Evolutionary conservation across 1,140 invertebrate genomes (phyloP), one percentile per base, ranked within the genome.

Genomic region (Microplitis mediator): DNA sequence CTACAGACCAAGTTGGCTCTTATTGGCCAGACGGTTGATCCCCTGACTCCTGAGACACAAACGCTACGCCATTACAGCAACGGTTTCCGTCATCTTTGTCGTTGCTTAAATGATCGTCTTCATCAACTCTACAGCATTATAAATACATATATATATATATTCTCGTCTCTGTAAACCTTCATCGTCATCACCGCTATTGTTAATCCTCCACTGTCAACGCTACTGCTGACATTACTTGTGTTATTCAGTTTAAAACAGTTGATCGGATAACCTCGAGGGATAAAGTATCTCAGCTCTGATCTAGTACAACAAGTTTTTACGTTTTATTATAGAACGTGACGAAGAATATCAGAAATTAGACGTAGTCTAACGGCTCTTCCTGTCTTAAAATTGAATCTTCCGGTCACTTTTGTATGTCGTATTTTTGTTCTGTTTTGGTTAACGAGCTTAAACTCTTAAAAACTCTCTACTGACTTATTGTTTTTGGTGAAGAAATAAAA

Each of bases 11-110:
- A 74, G 73, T 74, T 70, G 54, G 65, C 70, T 77, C 75, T 73
- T 69, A 84, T 84, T 84, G 83, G 83, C 70, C 76, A 79, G 77
- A 77, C 77, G 79, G 74, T 84, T 84, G 82, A 84, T 82, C 78
- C 75, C 75, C 69, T 76, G 75, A 74, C 72, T 69, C 52, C 72
- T 76, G 36, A 72, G 72, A 72, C 36, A 71, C 69, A 76, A 67
- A 69, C 58, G 36, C 54, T 58, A 32, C 69, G 63, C 34, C 36
- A 68, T 56, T 68, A 68, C 60, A 56, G 52, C 58, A 35, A 45
- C 5, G 34, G 54, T 69, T 68, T 70, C 56, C 64, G 64, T 76
- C 69, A 69, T 75, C 65, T 64, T 65, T 63, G 50, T 72, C 65
- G 56, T 71, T 52, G 51, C 65, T 72, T 72, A 72, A 61, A 74